These are phyloP conservation scores for Alsophila aescularia DNA, from an alignment of 2,888 invertebrate genomes.

Conservation along the genomic window DNA sequence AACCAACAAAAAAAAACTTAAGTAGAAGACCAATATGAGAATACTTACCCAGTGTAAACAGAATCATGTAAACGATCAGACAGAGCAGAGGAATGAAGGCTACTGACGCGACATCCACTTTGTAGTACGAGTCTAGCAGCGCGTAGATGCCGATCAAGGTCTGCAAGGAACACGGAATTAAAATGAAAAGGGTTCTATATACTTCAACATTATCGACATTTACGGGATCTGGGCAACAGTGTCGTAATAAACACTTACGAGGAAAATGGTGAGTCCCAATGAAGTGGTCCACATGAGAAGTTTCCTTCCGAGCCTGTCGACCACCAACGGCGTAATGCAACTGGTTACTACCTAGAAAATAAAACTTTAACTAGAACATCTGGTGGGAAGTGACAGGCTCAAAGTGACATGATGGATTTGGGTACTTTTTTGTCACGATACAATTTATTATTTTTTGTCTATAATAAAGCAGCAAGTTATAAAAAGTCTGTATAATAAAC, in stretches of 20 bases:
- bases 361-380: too few relatives aligned
- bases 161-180: slow-evolving; percentile 47
- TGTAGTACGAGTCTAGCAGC: slow-evolving; percentile 68
- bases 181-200: background rate
- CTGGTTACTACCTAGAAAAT: slow-evolving; percentile 86
- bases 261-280: slow-evolving; percentile 85
- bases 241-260: slow-evolving; percentile 82
- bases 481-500: too few relatives aligned
- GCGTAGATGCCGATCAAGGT: slow-evolving; percentile 74
- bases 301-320: slow-evolving; percentile 90
- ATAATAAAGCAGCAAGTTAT: too few relatives aligned
- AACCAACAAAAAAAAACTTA: too few relatives aligned
- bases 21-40: too few relatives aligned
- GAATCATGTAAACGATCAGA: slow-evolving; percentile 74
- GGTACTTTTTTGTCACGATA: too few relatives aligned
- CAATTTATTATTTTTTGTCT: too few relatives aligned
- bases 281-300: slow-evolving; percentile 90
- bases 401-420: too few relatives aligned
- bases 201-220: background rate
- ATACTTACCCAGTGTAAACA: slow-evolving; percentile 72
- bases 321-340: slow-evolving; percentile 88
- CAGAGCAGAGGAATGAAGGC: slow-evolving; percentile 73
- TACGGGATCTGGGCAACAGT: too few relatives aligned
- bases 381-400: too few relatives aligned
- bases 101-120: slow-evolving; percentile 62